These are phyloP conservation scores for Actinernus sp. DNA, from an alignment of 92 coral and sea anemone species.

Conservation along the genomic window DNA sequence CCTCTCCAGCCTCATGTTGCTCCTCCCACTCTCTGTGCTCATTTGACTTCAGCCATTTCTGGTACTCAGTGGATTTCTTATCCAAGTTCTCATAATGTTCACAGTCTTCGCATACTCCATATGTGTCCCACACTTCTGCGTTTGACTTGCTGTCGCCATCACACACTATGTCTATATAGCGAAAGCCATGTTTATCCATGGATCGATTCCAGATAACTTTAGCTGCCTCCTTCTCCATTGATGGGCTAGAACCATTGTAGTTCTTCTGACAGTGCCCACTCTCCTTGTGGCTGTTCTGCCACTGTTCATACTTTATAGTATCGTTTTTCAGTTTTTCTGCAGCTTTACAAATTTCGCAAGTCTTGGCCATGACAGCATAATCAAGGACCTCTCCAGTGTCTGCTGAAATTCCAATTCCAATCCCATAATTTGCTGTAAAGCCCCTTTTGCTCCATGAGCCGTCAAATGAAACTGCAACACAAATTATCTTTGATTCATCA, in stretches of 20 bases:
- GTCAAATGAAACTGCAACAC: constrained; percentile 43
- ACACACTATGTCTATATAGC: constrained; percentile 4
- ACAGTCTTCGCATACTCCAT: constrained; percentile 58
- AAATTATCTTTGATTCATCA: constrained; percentile 4
- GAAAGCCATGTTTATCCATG: constrained; percentile 1
- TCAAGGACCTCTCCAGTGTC: constrained; percentile 54
- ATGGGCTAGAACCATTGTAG: constrained; percentile 43
- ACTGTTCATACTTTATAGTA: constrained; percentile 18
- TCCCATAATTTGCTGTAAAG: constrained; percentile 46
- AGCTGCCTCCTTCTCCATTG: constrained; percentile 57
- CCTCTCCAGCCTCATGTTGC: constrained; percentile 27
- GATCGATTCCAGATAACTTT: constrained; percentile 50
- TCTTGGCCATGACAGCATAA: constrained; percentile 34
- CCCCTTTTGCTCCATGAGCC: constrained; percentile 55
- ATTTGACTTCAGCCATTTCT: constrained; percentile 49
- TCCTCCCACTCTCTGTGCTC: constrained; percentile 32
- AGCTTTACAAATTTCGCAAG: constrained; percentile 30
- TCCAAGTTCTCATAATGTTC: constrained; percentile 26
- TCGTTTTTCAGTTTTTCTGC: constrained; percentile 21
- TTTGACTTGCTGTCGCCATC: constrained; percentile 60
- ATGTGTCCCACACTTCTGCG: constrained; percentile 36
- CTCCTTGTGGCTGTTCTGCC: constrained; percentile 21
- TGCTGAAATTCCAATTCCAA: constrained; percentile 54
- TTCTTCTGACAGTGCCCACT: constrained; percentile 14
- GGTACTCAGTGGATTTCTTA: too few species aligned